Evolutionary conservation across 2,113 vertebrate species (phyloP).

Genomic region (Charadrius vociferus): DNA sequence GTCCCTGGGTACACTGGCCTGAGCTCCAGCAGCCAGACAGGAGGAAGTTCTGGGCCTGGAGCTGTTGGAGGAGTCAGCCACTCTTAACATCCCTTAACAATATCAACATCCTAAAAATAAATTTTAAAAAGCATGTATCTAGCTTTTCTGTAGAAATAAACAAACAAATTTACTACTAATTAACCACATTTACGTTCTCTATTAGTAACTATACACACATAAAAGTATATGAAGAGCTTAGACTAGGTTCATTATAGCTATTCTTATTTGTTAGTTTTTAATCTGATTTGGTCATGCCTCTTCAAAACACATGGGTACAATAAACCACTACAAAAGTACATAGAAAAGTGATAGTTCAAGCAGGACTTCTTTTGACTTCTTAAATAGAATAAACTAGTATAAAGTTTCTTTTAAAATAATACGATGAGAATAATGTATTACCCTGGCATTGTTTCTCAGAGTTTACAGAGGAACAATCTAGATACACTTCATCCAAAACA

Average conservation of each 20-base stretch:
- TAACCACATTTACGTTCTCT: background rate
- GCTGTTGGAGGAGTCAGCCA: no score
- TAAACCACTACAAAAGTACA: background rate
- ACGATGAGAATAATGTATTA: background rate
- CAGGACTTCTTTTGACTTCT: background rate
- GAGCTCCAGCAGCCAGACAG: no score
- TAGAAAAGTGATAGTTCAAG: background rate
- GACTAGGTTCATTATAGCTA: background rate
- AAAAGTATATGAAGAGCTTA: background rate
- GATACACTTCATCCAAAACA: background rate
- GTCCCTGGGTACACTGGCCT: no score
- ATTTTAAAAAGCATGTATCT: background rate
- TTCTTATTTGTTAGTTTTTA: background rate
- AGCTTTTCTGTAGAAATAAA: background rate
- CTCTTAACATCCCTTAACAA: no score
- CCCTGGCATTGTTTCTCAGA: background rate
- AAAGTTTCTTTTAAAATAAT: background rate
- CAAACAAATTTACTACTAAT: background rate
- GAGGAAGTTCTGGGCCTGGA: no score
- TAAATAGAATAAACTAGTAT: background rate
- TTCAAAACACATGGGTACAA: background rate
- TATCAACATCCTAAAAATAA: background rate
- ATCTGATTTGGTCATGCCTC: background rate
- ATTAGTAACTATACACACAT: background rate
- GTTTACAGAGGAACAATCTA: background rate